Conservation (phyloP, 37 sponge, comb jelly and placozoan species). For the Axinella damicornis region DNA sequence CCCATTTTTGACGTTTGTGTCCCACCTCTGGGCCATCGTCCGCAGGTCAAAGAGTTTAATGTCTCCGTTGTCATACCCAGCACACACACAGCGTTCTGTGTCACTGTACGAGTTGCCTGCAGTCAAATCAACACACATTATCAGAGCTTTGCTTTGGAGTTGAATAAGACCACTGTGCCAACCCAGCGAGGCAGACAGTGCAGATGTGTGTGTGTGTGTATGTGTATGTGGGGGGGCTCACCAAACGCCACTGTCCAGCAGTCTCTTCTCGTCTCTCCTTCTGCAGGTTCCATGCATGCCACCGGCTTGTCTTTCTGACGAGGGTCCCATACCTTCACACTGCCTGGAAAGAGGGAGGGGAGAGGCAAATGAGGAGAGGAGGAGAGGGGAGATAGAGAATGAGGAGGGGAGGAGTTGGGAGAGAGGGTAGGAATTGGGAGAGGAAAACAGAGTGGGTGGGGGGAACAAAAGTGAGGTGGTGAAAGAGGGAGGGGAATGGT, state of each 20-base stretch:
- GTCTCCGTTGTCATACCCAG: constrained; percentile 99
- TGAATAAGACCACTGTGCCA: too few species aligned
- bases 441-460: not conserved
- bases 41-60: constrained; percentile 98
- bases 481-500: too few species aligned
- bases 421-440: not conserved
- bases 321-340: constrained; percentile 98
- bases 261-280: constrained; percentile 92
- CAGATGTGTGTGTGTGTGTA: too few species aligned
- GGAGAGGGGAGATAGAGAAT: too few species aligned
- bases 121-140: not conserved
- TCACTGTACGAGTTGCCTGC: constrained; percentile 94
- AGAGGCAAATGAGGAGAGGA: not conserved
- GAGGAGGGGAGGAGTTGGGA: not conserved
- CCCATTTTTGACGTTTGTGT: constrained; percentile 98
- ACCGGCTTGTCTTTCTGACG: constrained; percentile 93
- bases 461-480: too few species aligned
- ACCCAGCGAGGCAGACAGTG: too few species aligned
- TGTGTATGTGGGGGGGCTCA: not conserved
- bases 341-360: constrained; percentile 58
- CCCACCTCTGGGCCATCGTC: constrained; percentile 95
- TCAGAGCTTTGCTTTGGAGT: too few species aligned
- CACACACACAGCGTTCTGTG: constrained; percentile 91
- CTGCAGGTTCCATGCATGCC: constrained; percentile 96
- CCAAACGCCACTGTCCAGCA: constrained; percentile 99